Conservation (phyloP, 2,797 vertebrate species). For the Eulemur albifrons region DNA sequence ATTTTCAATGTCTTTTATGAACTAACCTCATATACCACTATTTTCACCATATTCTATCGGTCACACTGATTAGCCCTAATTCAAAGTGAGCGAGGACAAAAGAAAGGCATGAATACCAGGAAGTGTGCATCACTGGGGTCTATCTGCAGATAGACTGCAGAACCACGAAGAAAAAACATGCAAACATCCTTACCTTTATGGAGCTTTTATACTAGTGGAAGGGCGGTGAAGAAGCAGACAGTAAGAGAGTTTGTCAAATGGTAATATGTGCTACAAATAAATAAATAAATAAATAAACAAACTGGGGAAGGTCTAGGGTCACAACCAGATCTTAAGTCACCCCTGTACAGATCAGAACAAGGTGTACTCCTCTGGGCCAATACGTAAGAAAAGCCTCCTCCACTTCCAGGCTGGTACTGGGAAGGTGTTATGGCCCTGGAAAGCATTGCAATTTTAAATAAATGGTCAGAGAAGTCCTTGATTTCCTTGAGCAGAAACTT, state of each 20-base stretch:
- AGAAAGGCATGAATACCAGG: neutral
- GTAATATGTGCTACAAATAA: neutral
- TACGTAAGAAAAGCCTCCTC: neutral
- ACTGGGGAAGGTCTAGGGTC: neutral
- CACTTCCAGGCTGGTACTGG: neutral
- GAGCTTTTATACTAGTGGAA: neutral
- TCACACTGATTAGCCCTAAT: neutral
- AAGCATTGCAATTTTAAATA: neutral
- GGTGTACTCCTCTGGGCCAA: neutral
- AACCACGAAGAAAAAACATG: neutral
- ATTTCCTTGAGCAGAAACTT: neutral
- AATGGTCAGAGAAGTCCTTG: neutral
- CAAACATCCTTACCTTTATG: neutral
- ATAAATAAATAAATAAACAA: neutral
- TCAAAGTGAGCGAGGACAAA: neutral
- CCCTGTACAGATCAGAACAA: neutral
- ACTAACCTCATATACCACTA: neutral
- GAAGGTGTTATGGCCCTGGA: neutral
- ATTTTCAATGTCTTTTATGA: neutral
- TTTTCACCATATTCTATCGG: neutral
- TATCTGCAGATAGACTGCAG: neutral
- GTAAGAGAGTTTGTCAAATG: neutral
- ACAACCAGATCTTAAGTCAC: neutral
- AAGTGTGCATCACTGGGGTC: neutral
- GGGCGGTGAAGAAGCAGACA: neutral